These are phyloP conservation scores for Nannobrachium achirus DNA, from an alignment of 2,113 vertebrate species.

Conservation along the genomic window DNA sequence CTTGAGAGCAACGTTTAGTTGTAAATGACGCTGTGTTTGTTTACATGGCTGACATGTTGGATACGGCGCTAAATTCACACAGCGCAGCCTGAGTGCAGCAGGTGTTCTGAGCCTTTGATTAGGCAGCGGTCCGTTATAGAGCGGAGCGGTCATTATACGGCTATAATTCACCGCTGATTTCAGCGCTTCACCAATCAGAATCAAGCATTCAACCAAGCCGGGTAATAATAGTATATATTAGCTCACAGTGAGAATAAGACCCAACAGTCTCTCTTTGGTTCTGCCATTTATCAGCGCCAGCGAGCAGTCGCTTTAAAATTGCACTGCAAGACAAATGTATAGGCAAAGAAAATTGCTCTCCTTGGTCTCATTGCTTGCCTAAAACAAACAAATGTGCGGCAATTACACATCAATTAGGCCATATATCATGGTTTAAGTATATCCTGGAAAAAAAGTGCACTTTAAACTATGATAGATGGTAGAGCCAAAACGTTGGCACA, in stretches of 20 bases:
- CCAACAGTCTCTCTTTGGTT: neutral
- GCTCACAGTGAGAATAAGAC: neutral
- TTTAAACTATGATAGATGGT: neutral
- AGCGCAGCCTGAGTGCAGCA: too few species aligned
- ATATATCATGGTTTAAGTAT: conserved; percentile 11
- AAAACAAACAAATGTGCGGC: conserved; percentile 52
- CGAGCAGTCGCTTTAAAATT: conserved; percentile 35
- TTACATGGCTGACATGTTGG: too few species aligned
- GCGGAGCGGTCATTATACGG: too few species aligned
- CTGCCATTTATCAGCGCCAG: conserved; percentile 39
- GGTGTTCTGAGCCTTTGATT: too few species aligned
- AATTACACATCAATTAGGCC: conserved; percentile 36
- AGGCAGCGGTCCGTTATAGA: too few species aligned
- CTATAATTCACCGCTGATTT: too few species aligned
- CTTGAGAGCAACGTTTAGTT: too few species aligned
- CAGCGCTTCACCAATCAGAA: too few species aligned
- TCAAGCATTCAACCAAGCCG: too few species aligned
- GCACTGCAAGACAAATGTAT: conserved; percentile 44
- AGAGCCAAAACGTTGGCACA: neutral
- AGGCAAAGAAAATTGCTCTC: conserved; percentile 33
- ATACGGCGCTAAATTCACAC: too few species aligned
- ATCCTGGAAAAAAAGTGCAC: conserved; percentile 13
- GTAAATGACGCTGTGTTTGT: too few species aligned
- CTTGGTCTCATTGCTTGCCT: conserved; percentile 37
- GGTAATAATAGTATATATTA: neutral